Conservation (phyloP, 2,888 invertebrate genomes). For the Mesoligia furuncula region DNA sequence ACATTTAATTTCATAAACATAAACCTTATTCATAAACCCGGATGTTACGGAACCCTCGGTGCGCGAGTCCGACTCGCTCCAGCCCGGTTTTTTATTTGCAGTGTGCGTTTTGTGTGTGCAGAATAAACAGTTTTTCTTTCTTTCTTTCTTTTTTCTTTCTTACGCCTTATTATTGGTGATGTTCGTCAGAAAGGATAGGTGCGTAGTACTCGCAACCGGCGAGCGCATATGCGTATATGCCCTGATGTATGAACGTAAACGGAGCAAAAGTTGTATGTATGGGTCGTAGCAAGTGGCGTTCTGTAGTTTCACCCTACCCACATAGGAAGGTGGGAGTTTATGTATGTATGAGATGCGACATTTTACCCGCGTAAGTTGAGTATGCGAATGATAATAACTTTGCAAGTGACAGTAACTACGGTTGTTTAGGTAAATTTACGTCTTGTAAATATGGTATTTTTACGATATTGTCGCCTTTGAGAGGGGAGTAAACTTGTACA, state of each 20-base stretch:
- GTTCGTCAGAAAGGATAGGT: background rate
- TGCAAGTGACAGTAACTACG: constrained; percentile 32
- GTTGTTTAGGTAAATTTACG: constrained; percentile 32
- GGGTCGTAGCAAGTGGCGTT: background rate
- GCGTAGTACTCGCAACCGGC: background rate
- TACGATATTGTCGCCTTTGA: constrained; percentile 53
- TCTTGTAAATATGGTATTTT: constrained; percentile 59
- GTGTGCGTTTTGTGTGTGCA: too few species aligned
- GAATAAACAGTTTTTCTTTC: too few species aligned
- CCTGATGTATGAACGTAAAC: background rate
- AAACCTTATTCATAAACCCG: too few species aligned
- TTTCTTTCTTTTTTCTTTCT: too few species aligned
- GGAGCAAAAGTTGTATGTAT: background rate
- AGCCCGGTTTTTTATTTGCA: too few species aligned
- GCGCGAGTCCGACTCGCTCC: too few species aligned
- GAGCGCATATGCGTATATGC: background rate
- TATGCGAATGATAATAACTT: constrained; percentile 21
- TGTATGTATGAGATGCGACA: constrained; percentile 23
- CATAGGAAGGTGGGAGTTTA: background rate
- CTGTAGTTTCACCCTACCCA: background rate
- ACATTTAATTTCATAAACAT: too few species aligned
- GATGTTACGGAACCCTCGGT: too few species aligned
- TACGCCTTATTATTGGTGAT: background rate
- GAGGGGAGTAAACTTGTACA: constrained; percentile 20
- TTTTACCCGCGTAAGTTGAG: constrained; percentile 9